Percentiles rank a stretch among this genome's conserved stretches.
phyloP scores from a whole-genome alignment of 1,140 invertebrate genomes.

The Armadillidium nasatum region DNA sequence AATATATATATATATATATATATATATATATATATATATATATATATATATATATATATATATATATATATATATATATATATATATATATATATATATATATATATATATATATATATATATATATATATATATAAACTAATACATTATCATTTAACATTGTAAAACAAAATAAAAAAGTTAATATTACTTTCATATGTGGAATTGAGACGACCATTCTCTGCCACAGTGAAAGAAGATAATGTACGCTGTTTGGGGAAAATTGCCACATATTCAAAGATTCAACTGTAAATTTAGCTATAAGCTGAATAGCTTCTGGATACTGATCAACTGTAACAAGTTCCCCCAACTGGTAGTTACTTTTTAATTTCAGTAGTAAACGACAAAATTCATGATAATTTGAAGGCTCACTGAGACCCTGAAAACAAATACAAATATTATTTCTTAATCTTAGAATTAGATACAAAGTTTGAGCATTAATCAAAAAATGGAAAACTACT shows the following conservation, averaged over 20 bases:
- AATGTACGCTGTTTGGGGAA: constrained; percentile 96
- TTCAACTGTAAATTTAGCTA: constrained; percentile 97
- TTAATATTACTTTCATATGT: constrained; percentile 69
- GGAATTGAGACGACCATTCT: constrained; percentile 97
- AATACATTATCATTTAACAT: too few species aligned
- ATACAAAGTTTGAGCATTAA: not conserved
- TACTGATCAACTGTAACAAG: constrained; percentile 95
- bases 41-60: too few species aligned
- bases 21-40: too few species aligned
- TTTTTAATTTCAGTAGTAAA: constrained; percentile 87
- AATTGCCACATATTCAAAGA: constrained; percentile 95
- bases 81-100: too few species aligned
- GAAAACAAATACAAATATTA: constrained; percentile 36
- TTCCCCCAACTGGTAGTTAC: constrained; percentile 95
- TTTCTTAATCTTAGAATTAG: not conserved
- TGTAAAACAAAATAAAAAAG: too few species aligned
- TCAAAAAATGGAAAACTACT: not conserved
- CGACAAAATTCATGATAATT: constrained; percentile 99
- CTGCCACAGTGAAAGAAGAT: constrained; percentile 93
- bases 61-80: too few species aligned
- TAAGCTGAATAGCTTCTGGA: constrained; percentile 83
- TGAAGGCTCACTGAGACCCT: constrained; percentile 82
- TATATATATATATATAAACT: too few species aligned
- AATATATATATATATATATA: too few species aligned
- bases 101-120: too few species aligned